Conservation (phyloP, 2,888 invertebrate species). For the Ochlodes sylvanus region DNA sequence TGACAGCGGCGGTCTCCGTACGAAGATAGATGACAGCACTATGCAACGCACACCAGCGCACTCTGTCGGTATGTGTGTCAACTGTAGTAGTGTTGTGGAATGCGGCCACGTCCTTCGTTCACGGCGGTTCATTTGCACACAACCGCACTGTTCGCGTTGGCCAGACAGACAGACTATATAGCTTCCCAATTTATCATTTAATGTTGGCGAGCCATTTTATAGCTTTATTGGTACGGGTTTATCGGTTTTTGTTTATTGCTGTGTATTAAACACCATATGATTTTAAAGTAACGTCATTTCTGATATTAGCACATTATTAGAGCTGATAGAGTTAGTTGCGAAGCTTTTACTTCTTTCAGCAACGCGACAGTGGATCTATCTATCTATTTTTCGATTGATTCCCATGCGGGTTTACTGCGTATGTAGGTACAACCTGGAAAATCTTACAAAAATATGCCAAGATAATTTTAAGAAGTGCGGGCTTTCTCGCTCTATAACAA, state of each 20-base stretch:
- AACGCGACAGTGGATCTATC: no score
- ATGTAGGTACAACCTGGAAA: no score
- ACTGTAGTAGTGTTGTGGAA: constrained; percentile 74
- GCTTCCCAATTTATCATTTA: constrained; percentile 72
- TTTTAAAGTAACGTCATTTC: not conserved
- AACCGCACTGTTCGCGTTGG: constrained; percentile 58
- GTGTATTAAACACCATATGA: not conserved
- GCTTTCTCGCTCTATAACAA: no score
- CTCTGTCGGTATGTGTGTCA: constrained; percentile 76
- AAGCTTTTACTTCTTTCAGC: no score
- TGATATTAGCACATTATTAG: not conserved
- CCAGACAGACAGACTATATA: constrained; percentile 66
- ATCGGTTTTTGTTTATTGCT: constrained; percentile 38
- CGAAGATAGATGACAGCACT: constrained; percentile 21
- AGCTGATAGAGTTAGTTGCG: no score
- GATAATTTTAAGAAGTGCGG: no score
- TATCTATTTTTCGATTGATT: no score
- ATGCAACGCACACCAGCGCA: constrained; percentile 56
- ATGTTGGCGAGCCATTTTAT: constrained; percentile 49
- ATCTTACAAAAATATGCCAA: no score
- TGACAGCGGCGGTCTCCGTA: constrained; percentile 18
- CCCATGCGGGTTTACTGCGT: no score
- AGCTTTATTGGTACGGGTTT: constrained; percentile 34
- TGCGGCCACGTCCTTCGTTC: constrained; percentile 83
- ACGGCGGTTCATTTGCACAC: constrained; percentile 81